Evolutionary conservation across 2,797 vertebrate species (phyloP).

Genomic region (Tenualosa thibaudeaui): DNA sequence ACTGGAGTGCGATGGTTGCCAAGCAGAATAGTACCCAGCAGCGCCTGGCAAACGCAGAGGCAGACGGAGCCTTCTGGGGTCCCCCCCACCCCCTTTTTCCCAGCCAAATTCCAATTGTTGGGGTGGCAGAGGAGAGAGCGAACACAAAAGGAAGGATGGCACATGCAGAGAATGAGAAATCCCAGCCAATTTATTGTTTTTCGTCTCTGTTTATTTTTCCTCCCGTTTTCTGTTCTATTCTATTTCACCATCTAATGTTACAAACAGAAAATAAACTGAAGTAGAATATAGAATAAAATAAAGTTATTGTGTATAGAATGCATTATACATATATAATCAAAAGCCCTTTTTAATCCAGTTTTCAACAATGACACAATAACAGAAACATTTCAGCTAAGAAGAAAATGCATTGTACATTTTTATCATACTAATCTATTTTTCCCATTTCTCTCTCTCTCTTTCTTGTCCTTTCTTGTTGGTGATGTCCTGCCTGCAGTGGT

Average conservation of each 20-base stretch:
- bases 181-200: slow-evolving; percentile 45
- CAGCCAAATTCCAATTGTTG: slow-evolving; percentile 50
- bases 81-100: slow-evolving; percentile 13
- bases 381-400: background rate
- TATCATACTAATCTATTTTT: background rate
- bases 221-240: slow-evolving; percentile 17
- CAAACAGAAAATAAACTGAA: background rate
- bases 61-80: slow-evolving; percentile 52
- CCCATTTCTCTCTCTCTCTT: slow-evolving; percentile 27
- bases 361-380: background rate
- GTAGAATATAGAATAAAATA: background rate
- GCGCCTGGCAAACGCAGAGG: slow-evolving; percentile 41
- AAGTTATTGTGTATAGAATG: background rate
- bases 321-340: background rate
- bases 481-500: slow-evolving; percentile 69
- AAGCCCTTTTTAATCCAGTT: background rate
- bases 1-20: slow-evolving; percentile 37
- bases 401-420: background rate
- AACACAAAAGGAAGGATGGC: slow-evolving; percentile 42
- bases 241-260: background rate
- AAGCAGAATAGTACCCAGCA: slow-evolving; percentile 39
- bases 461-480: background rate
- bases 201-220: slow-evolving; percentile 7
- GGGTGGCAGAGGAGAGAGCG: slow-evolving; percentile 45
- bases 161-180: slow-evolving; percentile 35